These are phyloP conservation scores for Rhizomys pruinosus DNA, from an alignment of 2,113 vertebrate species.

Conservation along the genomic window DNA sequence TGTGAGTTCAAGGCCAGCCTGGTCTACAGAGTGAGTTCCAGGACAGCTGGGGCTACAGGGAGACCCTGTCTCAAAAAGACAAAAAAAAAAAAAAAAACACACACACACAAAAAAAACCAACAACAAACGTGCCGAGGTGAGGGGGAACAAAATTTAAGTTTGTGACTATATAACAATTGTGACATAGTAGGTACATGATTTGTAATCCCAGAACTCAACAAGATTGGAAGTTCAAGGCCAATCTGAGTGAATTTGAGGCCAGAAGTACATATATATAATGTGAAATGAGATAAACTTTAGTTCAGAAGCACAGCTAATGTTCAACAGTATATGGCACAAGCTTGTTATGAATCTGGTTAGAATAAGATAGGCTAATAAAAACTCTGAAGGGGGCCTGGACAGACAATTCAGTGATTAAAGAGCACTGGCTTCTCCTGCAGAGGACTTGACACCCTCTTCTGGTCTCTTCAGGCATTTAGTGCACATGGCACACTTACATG, in stretches of 20 bases:
- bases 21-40: no score
- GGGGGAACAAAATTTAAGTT: not conserved
- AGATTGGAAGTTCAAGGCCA: not conserved
- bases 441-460: no score
- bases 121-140: no score
- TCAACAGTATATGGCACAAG: not conserved
- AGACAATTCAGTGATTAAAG: not conserved
- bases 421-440: no score
- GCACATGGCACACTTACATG: no score
- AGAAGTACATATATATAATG: not conserved
- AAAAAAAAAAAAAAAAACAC: no score
- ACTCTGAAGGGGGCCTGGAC: not conserved
- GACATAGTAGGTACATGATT: not conserved
- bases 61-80: no score
- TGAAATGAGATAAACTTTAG: not conserved
- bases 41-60: no score
- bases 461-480: no score
- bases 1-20: no score
- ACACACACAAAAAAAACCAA: no score
- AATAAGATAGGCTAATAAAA: not conserved
- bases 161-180: not conserved
- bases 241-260: not conserved
- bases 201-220: no score
- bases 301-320: not conserved
- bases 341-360: not conserved